Evolutionary conservation across 1,140 invertebrate species (phyloP).

Genomic region (Aleiodes sp.): DNA sequence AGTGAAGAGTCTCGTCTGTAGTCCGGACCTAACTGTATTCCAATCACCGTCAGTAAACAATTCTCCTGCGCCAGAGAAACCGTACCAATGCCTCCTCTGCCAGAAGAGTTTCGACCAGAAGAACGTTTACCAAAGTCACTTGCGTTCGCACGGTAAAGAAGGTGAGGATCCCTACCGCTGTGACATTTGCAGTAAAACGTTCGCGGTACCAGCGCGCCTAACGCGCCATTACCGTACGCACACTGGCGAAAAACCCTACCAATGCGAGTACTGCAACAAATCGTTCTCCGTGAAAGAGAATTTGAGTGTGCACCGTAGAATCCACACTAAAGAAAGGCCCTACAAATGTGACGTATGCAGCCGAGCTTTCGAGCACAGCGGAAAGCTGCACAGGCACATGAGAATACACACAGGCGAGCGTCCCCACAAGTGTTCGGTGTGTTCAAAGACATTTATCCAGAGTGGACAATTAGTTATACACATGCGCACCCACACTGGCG

Average conservation of each 20-base stretch:
- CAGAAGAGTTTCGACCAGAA: conserved; percentile 71
- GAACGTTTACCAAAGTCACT: conserved; percentile 69
- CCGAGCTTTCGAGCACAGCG: conserved; percentile 91
- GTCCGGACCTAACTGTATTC: conserved; percentile 55
- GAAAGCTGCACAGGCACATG: conserved; percentile 92
- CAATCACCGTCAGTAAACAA: conserved; percentile 32
- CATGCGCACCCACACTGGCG: conserved; percentile 87
- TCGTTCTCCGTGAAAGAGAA: conserved; percentile 93
- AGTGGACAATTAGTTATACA: conserved; percentile 88
- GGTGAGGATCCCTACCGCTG: conserved; percentile 83
- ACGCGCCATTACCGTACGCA: conserved; percentile 91
- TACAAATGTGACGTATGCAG: conserved; percentile 89
- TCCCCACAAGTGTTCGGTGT: conserved; percentile 93
- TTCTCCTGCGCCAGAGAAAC: conserved; percentile 31
- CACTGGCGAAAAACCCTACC: conserved; percentile 85
- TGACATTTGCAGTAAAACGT: conserved; percentile 91
- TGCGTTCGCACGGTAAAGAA: conserved; percentile 71
- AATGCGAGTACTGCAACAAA: conserved; percentile 93
- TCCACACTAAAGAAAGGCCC: conserved; percentile 88
- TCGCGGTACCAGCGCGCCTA: conserved; percentile 88
- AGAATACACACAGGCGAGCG: conserved; percentile 91
- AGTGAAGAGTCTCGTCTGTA: conserved; percentile 58
- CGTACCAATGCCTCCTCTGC: conserved; percentile 69
- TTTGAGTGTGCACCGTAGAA: conserved; percentile 88
- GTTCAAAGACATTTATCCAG: conserved; percentile 90